These are phyloP conservation scores for Ciconia nigra DNA, from an alignment of 2,797 vertebrate species.

Conservation along the genomic window DNA sequence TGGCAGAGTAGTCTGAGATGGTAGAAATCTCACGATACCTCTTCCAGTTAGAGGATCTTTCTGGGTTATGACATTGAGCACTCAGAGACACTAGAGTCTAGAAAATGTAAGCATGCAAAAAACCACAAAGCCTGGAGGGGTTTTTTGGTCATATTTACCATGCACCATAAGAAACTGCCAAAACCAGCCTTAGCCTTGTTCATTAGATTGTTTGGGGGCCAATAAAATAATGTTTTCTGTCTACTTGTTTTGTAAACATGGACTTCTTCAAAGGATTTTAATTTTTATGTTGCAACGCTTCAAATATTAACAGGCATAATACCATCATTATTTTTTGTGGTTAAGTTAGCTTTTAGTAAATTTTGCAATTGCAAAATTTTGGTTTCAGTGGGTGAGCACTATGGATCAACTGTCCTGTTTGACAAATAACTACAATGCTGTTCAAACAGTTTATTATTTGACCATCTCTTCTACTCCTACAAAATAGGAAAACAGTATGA, in stretches of 20 bases:
- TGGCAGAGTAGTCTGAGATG: not conserved
- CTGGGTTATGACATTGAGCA: not conserved
- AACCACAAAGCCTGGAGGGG: rapidly evolving
- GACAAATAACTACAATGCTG: not conserved
- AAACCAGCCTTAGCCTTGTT: not conserved
- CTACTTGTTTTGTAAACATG: not conserved
- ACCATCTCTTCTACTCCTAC: not conserved
- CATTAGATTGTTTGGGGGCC: not conserved
- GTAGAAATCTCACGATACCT: not conserved
- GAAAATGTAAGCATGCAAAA: not conserved
- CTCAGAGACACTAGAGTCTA: not conserved
- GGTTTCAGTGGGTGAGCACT: not conserved
- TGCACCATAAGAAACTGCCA: not conserved
- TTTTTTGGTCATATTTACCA: not conserved
- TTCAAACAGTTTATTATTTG: not conserved
- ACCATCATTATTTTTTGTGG: not conserved
- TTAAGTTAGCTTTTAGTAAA: not conserved
- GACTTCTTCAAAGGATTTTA: not conserved
- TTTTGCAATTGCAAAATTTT: not conserved
- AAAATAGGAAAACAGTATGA: not conserved
- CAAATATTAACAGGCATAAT: not conserved
- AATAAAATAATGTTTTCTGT: not conserved
- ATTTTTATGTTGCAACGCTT: not conserved
- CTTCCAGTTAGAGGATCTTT: not conserved
- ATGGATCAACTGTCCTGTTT: not conserved